These are phyloP conservation scores for Hephaestus fuliginosus DNA, from an alignment of 2,797 vertebrate species.

Conservation along the genomic window DNA sequence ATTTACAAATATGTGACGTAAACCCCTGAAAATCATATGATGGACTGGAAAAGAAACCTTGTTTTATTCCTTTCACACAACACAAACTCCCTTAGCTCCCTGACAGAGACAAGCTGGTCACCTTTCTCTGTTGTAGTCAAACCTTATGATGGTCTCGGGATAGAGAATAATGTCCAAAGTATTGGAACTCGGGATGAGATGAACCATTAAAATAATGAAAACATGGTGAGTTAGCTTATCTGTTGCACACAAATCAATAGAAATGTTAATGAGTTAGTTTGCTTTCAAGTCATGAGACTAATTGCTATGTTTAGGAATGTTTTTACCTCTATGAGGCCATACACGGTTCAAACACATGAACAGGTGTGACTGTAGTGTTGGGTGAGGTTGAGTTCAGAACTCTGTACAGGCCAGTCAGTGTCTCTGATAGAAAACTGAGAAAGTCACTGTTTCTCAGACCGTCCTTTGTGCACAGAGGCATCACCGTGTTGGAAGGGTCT, in stretches of 20 bases:
- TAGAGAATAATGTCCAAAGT: not conserved
- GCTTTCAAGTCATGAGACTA: not conserved
- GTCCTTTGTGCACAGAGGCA: not conserved
- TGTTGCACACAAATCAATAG: not conserved
- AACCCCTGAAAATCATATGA: slow-evolving; percentile 10
- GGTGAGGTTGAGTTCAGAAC: not conserved
- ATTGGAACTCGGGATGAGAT: not conserved
- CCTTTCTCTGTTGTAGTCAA: not conserved
- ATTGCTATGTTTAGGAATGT: not conserved
- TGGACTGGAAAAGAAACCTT: not conserved
- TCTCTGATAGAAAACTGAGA: not conserved
- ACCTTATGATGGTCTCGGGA: not conserved
- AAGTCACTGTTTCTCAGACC: not conserved
- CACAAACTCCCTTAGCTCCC: not conserved
- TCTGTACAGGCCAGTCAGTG: not conserved
- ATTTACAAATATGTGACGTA: not conserved
- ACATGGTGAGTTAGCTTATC: not conserved
- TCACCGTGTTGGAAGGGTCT: not conserved
- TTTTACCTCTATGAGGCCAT: not conserved
- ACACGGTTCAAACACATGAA: not conserved
- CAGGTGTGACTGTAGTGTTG: not conserved
- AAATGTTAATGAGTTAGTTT: not conserved
- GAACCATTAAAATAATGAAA: not conserved
- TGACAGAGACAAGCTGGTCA: not conserved
- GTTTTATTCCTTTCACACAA: slow-evolving; percentile 1